Conservation (phyloP, 2,797 vertebrate genomes). For the Schizopygopsis malacanthus region DNA sequence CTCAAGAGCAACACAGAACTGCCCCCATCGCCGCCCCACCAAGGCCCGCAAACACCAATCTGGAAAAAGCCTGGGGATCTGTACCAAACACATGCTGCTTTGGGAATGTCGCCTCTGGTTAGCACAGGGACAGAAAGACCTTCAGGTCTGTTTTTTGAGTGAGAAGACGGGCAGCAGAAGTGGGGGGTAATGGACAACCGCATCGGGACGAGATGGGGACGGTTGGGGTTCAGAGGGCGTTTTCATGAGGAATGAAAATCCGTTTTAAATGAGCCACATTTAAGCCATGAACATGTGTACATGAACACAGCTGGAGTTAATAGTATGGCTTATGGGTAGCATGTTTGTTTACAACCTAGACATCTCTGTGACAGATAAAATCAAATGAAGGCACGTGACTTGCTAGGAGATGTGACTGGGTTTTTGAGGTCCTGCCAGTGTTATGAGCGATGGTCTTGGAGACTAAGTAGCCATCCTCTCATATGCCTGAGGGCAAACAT, state of each 20-base stretch:
- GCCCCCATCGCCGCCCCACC: slow-evolving; percentile 33
- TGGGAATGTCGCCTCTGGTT: slow-evolving; percentile 38
- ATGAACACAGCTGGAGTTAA: slow-evolving; percentile 1
- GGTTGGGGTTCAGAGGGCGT: slow-evolving; percentile 29
- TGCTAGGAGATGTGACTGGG: background rate
- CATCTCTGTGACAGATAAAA: background rate
- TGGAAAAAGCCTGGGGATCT: slow-evolving; percentile 37
- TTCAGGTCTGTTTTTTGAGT: slow-evolving; percentile 35
- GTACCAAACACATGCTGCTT: slow-evolving; percentile 43
- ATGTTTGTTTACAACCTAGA: background rate
- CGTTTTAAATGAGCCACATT: slow-evolving; percentile 56
- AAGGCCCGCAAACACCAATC: slow-evolving; percentile 47
- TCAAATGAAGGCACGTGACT: background rate
- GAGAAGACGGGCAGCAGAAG: background rate
- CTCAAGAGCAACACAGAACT: slow-evolving; percentile 19
- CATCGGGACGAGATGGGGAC: slow-evolving; percentile 33
- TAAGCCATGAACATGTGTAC: too few species aligned
- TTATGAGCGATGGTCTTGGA: slow-evolving; percentile 23
- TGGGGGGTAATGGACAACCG: slow-evolving; percentile 45
- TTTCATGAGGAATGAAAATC: slow-evolving; percentile 34
- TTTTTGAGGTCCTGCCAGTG: slow-evolving; percentile 19
- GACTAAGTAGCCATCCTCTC: slow-evolving; percentile 34
- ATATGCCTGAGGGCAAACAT: slow-evolving; percentile 48
- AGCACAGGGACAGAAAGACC: slow-evolving; percentile 37
- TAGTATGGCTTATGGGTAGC: background rate